These are phyloP conservation scores for Stenotaenia linearis DNA, from an alignment of 2,888 invertebrate genomes.

Conservation along the genomic window DNA sequence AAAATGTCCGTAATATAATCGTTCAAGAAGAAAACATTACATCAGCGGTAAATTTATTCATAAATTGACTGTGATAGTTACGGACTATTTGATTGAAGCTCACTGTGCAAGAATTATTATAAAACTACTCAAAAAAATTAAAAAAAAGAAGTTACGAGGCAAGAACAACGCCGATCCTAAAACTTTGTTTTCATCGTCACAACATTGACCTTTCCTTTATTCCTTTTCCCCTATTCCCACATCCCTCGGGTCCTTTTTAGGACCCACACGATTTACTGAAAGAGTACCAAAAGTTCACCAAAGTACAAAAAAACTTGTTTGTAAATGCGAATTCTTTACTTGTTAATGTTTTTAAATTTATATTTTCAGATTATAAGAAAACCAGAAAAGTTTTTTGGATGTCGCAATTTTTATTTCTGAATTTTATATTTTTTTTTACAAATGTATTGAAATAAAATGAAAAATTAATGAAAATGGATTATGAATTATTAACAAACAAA, in stretches of 20 bases:
- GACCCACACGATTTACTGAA: background rate
- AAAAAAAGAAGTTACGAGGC: background rate
- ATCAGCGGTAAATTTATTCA: background rate
- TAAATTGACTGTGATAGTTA: background rate
- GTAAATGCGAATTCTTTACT: background rate
- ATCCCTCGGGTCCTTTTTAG: slow-evolving; percentile 6
- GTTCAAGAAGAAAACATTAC: background rate
- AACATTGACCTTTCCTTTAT: background rate
- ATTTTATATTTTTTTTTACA: too few relatives aligned
- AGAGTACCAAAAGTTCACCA: background rate
- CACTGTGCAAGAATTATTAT: too few relatives aligned
- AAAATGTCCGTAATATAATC: background rate
- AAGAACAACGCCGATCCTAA: background rate
- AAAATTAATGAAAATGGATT: too few relatives aligned
- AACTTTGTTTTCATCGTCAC: background rate
- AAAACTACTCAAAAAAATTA: too few relatives aligned
- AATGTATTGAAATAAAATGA: too few relatives aligned
- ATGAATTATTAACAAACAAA: background rate
- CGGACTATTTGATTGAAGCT: background rate
- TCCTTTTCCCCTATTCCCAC: background rate
- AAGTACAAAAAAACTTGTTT: background rate
- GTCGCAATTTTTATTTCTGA: background rate
- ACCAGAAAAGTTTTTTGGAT: background rate
- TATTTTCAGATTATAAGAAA: background rate
- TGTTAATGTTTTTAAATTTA: background rate